phyloP scores from a whole-genome alignment of 2,797 vertebrate species.

The Danio aesculapii region DNA sequence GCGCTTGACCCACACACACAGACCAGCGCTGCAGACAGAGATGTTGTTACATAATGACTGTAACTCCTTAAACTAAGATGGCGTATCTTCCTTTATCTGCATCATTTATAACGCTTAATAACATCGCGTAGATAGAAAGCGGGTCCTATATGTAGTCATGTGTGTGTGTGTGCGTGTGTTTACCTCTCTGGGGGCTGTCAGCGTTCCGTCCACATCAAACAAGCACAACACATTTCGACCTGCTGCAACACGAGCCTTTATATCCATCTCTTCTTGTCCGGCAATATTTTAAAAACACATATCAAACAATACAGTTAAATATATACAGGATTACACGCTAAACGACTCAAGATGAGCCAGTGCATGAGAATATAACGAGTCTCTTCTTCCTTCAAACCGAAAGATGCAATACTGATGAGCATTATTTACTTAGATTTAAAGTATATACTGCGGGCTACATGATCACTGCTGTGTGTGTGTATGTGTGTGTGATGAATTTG shows the following conservation, averaged over 20 bases:
- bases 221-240: constrained; percentile 84
- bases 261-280: constrained; percentile 67
- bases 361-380: constrained; percentile 3
- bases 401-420: constrained; percentile 2
- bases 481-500: neutral
- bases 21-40: neutral
- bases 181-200: constrained; percentile 93
- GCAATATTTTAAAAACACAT: neutral
- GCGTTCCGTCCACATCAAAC: constrained; percentile 96
- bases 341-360: constrained; percentile 9
- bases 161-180: constrained; percentile 47
- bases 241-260: constrained; percentile 44
- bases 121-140: neutral
- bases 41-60: constrained; percentile 2
- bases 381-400: constrained; percentile 12
- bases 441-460: constrained; percentile 17
- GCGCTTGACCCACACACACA: neutral
- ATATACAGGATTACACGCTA: neutral
- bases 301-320: neutral
- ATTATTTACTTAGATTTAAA: neutral
- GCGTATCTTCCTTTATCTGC: neutral
- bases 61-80: neutral
- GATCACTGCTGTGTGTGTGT: constrained; percentile 26
- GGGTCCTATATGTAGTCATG: neutral
- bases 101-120: neutral